Evolutionary conservation across 2,888 invertebrate species (phyloP).

Genomic region (Agonopterix heracliana): DNA sequence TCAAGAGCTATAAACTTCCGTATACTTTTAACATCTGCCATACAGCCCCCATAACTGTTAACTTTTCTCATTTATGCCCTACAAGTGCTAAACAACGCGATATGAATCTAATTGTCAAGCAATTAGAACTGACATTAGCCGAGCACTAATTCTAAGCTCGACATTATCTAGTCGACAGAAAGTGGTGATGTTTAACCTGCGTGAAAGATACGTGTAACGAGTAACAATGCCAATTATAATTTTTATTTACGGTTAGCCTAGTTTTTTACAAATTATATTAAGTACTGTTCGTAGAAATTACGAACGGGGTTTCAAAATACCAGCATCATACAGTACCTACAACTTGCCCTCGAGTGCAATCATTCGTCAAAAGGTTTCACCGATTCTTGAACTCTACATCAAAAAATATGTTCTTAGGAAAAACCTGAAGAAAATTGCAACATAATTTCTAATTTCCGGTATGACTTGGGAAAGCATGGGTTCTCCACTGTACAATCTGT

Average conservation of each 20-base stretch:
- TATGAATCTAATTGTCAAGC: slow-evolving; percentile 28
- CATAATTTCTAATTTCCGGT: too few relatives aligned
- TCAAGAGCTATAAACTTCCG: background rate
- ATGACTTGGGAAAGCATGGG: too few relatives aligned
- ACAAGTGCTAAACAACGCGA: slow-evolving; percentile 11
- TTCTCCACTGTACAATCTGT: too few relatives aligned
- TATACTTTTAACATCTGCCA: background rate
- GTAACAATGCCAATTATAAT: slow-evolving; percentile 38
- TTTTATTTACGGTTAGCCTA: slow-evolving; percentile 38
- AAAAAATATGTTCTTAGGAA: too few relatives aligned
- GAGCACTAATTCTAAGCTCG: slow-evolving; percentile 14
- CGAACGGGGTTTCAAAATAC: too few relatives aligned
- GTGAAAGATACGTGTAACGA: slow-evolving; percentile 33
- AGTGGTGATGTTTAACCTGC: slow-evolving; percentile 24
- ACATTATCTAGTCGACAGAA: slow-evolving; percentile 7
- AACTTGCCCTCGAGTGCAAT: too few relatives aligned
- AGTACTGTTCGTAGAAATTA: background rate
- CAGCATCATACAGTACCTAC: too few relatives aligned
- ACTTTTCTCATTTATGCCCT: background rate
- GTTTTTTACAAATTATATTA: slow-evolving; percentile 18
- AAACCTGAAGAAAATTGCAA: too few relatives aligned
- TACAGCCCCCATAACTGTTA: too few relatives aligned
- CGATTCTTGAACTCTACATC: too few relatives aligned
- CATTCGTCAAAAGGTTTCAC: too few relatives aligned
- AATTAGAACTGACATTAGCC: slow-evolving; percentile 22